A percentile compares a stretch with the other conserved stretches of the same genome.
Evolutionary conservation across 1,140 invertebrate species (phyloP).

Genomic region (Neoseiulus cucumeris): DNA sequence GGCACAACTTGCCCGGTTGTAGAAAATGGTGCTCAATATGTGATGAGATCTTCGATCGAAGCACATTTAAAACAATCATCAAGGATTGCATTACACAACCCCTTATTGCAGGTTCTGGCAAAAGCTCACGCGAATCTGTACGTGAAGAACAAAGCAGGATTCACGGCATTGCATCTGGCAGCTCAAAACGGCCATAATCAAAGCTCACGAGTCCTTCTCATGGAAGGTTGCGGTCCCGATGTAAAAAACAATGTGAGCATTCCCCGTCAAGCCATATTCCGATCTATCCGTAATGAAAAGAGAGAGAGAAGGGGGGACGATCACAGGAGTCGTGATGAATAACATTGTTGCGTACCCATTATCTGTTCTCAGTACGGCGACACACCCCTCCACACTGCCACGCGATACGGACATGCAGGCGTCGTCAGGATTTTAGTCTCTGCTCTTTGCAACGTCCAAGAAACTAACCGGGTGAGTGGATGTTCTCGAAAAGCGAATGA

Average conservation of each 20-base stretch:
- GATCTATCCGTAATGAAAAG: neutral
- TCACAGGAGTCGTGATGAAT: neutral
- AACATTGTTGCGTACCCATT: slow-evolving; percentile 9
- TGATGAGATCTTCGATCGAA: too few relatives aligned
- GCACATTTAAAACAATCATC: too few relatives aligned
- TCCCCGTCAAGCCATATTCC: neutral
- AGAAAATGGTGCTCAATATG: too few relatives aligned
- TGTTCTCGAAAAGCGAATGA: neutral
- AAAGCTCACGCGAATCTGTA: slow-evolving; percentile 46
- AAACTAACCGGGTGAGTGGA: slow-evolving; percentile 59
- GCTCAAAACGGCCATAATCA: slow-evolving; percentile 94
- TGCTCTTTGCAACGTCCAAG: slow-evolving; percentile 59
- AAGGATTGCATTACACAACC: too few relatives aligned
- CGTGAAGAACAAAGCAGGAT: slow-evolving; percentile 56
- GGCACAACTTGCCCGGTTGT: too few relatives aligned
- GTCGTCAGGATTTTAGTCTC: slow-evolving; percentile 81
- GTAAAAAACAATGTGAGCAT: slow-evolving; percentile 65
- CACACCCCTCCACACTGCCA: slow-evolving; percentile 76
- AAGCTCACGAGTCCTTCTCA: slow-evolving; percentile 62
- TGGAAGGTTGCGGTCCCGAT: slow-evolving; percentile 65
- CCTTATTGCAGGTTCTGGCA: slow-evolving; percentile 37
- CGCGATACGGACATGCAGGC: slow-evolving; percentile 82
- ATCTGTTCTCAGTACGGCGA: slow-evolving; percentile 44
- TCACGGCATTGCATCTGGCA: slow-evolving; percentile 75
- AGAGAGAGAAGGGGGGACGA: neutral